These are phyloP conservation scores for Arrhamphus sclerolepis DNA, from an alignment of 2,797 vertebrate genomes.

Conservation along the genomic window DNA sequence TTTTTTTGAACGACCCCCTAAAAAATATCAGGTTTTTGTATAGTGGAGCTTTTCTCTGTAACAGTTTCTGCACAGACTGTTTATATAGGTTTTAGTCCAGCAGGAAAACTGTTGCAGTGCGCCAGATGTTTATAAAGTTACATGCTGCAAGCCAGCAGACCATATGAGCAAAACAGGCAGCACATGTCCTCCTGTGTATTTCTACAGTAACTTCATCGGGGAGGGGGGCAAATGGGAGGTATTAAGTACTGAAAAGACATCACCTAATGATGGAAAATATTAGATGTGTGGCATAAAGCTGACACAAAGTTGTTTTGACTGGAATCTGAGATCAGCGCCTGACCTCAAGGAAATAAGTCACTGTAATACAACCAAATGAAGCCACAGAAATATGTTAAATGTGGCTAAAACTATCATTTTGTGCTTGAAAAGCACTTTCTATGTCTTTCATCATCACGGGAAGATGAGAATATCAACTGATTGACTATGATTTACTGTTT, in stretches of 20 bases:
- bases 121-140: conserved; percentile 46
- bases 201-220: conserved; percentile 10
- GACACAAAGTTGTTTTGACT: no score
- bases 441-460: no score
- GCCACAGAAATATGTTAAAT: no score
- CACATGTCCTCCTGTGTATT: conserved; percentile 14
- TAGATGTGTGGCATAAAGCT: no score
- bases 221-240: conserved; percentile 3
- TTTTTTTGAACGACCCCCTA: background rate
- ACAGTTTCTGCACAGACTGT: conserved; percentile 27
- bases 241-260: conserved; percentile 11
- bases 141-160: background rate
- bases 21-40: background rate
- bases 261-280: no score
- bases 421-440: no score
- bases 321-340: no score
- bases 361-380: no score
- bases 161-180: conserved; percentile 8
- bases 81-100: conserved; percentile 13
- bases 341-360: no score
- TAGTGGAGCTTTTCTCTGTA: background rate
- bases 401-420: no score
- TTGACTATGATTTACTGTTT: conserved; percentile 3
- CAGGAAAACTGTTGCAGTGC: conserved; percentile 24
- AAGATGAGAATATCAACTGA: background rate